Conservation (phyloP, 2,113 vertebrate species). For the Dicrurus megarhynchus region DNA sequence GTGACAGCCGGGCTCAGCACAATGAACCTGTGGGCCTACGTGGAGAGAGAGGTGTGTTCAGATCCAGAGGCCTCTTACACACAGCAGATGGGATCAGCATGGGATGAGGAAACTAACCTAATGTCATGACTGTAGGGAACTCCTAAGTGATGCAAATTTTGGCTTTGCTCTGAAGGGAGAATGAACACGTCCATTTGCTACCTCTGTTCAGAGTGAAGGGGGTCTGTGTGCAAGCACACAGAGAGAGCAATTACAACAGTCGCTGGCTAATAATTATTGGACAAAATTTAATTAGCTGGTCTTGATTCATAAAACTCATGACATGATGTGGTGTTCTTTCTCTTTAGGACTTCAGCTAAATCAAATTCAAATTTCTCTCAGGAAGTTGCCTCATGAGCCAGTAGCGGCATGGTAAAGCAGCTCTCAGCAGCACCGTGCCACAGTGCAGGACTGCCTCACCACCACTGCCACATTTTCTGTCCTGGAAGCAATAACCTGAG, state of each 20-base stretch:
- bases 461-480: not conserved
- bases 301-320: not conserved
- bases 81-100: not conserved
- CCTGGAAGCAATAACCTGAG: not conserved
- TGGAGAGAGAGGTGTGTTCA: not conserved
- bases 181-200: fast-evolving
- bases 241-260: not conserved
- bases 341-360: not conserved
- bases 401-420: fast-evolving
- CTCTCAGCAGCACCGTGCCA: not conserved
- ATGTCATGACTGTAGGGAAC: not conserved
- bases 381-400: not conserved
- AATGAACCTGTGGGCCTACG: fast-evolving
- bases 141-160: not conserved
- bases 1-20: not conserved
- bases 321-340: not conserved
- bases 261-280: not conserved
- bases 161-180: not conserved
- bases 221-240: not conserved
- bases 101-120: not conserved
- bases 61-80: not conserved
- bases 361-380: not conserved
- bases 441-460: not conserved
- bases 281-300: not conserved
- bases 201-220: not conserved